These are phyloP conservation scores for Myotis davidii DNA, from an alignment of 2,113 vertebrate species.

Conservation along the genomic window DNA sequence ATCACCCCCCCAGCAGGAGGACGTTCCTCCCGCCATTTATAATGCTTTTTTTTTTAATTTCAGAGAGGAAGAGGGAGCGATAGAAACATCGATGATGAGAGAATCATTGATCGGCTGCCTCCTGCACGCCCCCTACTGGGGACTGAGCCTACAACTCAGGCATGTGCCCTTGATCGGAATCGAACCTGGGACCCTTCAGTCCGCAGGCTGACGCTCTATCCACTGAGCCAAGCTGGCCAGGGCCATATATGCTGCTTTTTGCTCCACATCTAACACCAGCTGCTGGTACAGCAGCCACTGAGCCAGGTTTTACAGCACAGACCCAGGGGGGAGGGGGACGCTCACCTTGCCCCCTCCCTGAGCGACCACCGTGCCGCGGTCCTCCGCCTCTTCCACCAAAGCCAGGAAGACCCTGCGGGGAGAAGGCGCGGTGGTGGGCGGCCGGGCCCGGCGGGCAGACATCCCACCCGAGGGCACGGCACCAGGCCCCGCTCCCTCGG, in stretches of 20 bases:
- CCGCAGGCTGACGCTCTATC: too few relatives aligned
- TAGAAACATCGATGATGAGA: too few relatives aligned
- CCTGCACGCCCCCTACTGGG: too few relatives aligned
- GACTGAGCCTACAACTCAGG: too few relatives aligned
- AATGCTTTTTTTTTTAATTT: too few relatives aligned
- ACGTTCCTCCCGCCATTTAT: neutral
- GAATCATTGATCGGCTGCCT: too few relatives aligned
- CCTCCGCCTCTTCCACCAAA: conserved; percentile 93
- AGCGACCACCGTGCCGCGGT: conserved; percentile 94
- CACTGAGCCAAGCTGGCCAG: too few relatives aligned
- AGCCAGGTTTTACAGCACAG: neutral
- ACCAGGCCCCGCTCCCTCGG: neutral
- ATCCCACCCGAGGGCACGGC: neutral
- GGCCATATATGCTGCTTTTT: too few relatives aligned
- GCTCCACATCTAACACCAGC: neutral
- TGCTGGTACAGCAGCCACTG: neutral
- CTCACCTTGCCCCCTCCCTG: conserved; percentile 98
- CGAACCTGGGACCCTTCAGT: too few relatives aligned
- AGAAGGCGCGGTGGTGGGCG: fast-evolving
- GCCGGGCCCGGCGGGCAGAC: fast-evolving
- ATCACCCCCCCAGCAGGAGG: neutral
- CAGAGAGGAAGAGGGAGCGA: too few relatives aligned
- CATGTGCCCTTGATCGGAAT: too few relatives aligned
- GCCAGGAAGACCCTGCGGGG: conserved; percentile 93
- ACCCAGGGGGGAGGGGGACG: neutral